Percentiles rank a stretch among this genome's conserved stretches.
phyloP scores from a whole-genome alignment of 2,113 vertebrate species.

The Theristicus caerulescens region DNA sequence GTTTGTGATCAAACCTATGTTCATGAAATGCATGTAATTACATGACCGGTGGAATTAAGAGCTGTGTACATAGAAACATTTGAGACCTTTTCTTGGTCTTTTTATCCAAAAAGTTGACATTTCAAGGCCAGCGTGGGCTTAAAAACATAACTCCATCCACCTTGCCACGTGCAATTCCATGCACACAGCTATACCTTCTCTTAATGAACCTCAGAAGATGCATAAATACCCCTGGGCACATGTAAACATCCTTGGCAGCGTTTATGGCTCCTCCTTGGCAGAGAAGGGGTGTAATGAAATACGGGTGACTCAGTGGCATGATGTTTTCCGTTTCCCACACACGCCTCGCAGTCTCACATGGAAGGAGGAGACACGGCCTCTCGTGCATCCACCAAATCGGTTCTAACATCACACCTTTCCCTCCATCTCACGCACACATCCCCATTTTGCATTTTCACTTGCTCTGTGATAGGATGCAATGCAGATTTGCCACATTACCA shows the following conservation, averaged over 20 bases:
- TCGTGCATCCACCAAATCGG: neutral
- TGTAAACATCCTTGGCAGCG: neutral
- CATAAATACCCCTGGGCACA: accelerated
- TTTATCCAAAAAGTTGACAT: neutral
- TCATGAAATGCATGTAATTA: neutral
- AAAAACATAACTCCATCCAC: neutral
- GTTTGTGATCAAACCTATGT: neutral
- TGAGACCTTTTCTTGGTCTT: neutral
- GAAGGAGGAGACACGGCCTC: neutral
- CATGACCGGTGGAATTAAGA: neutral
- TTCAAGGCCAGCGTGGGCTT: neutral
- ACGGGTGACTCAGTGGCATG: neutral
- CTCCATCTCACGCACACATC: neutral
- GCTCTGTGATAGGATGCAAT: neutral
- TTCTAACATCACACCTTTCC: neutral
- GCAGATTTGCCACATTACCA: accelerated
- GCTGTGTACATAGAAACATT: accelerated
- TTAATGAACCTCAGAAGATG: neutral
- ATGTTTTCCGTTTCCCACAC: neutral
- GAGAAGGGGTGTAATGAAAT: neutral
- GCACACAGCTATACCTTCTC: neutral
- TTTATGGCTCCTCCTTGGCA: neutral
- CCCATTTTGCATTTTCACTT: neutral
- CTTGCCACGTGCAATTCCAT: accelerated
- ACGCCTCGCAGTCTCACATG: neutral